These are phyloP conservation scores for Neotoxoptera formosana DNA, from an alignment of 1,140 invertebrate species.

Conservation along the genomic window DNA sequence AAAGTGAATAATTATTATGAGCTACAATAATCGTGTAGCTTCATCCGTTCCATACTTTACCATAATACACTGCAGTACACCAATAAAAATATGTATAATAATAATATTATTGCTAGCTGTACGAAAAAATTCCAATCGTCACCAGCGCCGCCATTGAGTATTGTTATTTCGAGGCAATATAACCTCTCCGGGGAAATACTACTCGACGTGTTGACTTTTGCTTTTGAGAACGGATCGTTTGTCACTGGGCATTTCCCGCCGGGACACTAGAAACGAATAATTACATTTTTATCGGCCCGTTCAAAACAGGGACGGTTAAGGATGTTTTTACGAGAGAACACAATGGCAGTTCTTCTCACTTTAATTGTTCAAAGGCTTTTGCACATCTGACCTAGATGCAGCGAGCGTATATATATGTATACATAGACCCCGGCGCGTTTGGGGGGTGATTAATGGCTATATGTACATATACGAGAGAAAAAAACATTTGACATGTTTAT, in stretches of 20 bases:
- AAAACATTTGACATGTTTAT: slow-evolving; percentile 17
- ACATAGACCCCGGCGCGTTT: not conserved
- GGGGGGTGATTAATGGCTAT: not conserved
- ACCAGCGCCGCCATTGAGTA: not conserved
- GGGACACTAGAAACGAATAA: not conserved
- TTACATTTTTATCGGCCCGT: slow-evolving; percentile 4
- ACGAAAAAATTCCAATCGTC: not conserved
- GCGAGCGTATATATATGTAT: too few species aligned
- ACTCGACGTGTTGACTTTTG: not conserved
- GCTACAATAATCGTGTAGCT: not conserved
- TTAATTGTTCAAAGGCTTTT: slow-evolving; percentile 9
- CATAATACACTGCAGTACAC: not conserved
- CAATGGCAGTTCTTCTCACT: not conserved
- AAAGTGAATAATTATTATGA: not conserved
- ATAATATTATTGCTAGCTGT: not conserved
- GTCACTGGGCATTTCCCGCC: not conserved
- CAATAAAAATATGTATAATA: not conserved
- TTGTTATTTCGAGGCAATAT: not conserved
- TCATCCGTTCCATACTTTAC: not conserved
- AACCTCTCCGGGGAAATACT: not conserved
- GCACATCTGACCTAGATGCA: slow-evolving; percentile 15
- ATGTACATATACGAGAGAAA: not conserved
- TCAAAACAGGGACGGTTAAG: not conserved
- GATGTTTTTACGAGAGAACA: slow-evolving; percentile 14
- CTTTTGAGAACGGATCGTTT: not conserved